Base-by-base conservation (phyloP, 2,797 vertebrate species). In the Sparidentex hasta region DNA sequence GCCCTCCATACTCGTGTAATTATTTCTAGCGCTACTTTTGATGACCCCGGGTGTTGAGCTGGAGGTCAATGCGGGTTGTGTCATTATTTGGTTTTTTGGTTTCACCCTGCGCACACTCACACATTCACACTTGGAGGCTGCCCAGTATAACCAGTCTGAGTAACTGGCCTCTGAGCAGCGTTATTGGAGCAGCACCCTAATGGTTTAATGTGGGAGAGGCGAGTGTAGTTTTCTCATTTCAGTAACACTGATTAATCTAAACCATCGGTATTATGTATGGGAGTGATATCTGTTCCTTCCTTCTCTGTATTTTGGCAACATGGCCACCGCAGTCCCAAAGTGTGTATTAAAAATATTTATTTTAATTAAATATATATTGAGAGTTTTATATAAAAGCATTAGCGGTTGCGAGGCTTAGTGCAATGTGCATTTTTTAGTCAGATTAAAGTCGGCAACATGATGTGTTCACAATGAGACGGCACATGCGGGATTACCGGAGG, bases 351-450 rank as follows among this genome's bases (percentile, higher is more conserved):
- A 75, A 33, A 75, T 87, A 72, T 74, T 71, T 14, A 5, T n/a
- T 80, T 81, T 75, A 84, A 91, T 86, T 81, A 87, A 88, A 89
- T 78, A 82, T 83, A 73, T 87, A 78, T 78, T 69, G 52, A 70
- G 69, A 86, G 80, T 77, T 85, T 92, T 90, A 90, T 80, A 73
- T 91, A 84, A 93, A 88, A 80, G 81, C 65, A 87, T 91, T 87
- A 87, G 78, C 58, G 80, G 27, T 33, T 70, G 56, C 54, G 55
- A 81, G 82, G 77, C 83, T 90, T 62, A 81, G 61, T 2, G 25
- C 58, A 78, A 57, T 69, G 71, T 62, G 62, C 46, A 64, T 33
- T 33, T 89, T 88, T 86, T 74, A 66, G 85, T 76, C 81, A 74
- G 88, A 85, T 88, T 89, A 90, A 50, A 76, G 54, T 33, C 29